Evolutionary conservation across 2,113 vertebrate species (phyloP).

Genomic region (Elaphurus davidianus): DNA sequence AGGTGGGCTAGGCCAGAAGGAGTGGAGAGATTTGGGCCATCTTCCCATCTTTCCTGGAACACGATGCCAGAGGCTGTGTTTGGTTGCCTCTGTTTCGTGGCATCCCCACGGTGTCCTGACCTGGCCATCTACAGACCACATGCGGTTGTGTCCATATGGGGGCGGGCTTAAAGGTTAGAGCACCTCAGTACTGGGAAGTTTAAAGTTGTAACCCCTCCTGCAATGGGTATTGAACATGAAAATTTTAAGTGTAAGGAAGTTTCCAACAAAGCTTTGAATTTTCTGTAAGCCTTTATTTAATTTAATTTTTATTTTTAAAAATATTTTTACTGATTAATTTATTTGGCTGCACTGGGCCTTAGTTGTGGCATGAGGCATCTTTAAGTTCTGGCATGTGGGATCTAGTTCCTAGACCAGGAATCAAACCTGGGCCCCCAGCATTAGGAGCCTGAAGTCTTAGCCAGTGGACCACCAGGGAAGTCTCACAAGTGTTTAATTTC

Average conservation of each 20-base stretch:
- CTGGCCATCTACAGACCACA: accelerated
- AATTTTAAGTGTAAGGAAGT: not conserved
- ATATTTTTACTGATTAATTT: not conserved
- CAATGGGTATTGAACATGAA: not conserved
- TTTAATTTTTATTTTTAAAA: not conserved
- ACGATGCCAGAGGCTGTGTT: accelerated
- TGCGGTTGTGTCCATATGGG: accelerated
- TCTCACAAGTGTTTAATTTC: not conserved
- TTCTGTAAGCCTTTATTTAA: not conserved
- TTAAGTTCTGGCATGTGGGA: not conserved
- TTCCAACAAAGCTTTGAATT: not conserved
- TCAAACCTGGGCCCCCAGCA: not conserved
- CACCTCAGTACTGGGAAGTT: not conserved
- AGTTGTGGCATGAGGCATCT: not conserved
- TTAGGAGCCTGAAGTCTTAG: not conserved
- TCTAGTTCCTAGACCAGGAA: not conserved
- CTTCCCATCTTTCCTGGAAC: not conserved
- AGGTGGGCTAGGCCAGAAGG: not conserved
- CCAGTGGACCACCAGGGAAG: not conserved
- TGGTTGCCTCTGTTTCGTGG: too few species aligned
- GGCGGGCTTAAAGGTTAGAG: not conserved
- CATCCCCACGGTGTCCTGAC: accelerated
- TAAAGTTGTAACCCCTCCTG: not conserved
- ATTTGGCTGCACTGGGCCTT: not conserved
- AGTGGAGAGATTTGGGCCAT: not conserved